Percentiles rank a stretch among this genome's conserved stretches.
phyloP scores from a whole-genome alignment of 2,113 vertebrate species.

The Phoxinus phoxinus region DNA sequence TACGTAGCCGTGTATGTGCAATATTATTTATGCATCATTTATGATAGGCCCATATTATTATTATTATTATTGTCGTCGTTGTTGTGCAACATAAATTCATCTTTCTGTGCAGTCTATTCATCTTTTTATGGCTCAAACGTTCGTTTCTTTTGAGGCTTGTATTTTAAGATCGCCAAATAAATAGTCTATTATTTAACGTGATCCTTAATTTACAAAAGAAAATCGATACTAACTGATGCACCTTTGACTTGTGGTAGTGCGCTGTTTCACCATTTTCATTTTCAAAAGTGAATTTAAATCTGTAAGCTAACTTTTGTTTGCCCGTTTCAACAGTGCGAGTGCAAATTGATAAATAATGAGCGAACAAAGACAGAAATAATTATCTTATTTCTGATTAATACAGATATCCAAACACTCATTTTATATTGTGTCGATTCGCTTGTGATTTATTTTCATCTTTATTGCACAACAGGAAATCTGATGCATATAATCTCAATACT shows the following conservation, averaged over 20 bases:
- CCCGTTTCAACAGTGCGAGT: neutral
- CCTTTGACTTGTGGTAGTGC: neutral
- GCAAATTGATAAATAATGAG: neutral
- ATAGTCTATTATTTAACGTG: no score
- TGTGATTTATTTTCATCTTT: no score
- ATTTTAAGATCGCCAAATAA: neutral
- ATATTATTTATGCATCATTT: neutral
- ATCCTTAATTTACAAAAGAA: neutral
- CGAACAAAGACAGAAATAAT: neutral
- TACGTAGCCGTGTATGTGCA: slow-evolving; percentile 35
- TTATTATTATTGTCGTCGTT: slow-evolving; percentile 31
- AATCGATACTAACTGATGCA: neutral
- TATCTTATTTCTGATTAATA: neutral
- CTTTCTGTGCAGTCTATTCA: neutral
- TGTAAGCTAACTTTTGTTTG: neutral
- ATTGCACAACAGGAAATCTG: neutral
- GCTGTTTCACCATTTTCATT: neutral
- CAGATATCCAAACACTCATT: neutral
- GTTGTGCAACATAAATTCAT: neutral
- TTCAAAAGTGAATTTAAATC: neutral
- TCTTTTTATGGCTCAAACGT: neutral
- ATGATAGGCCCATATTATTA: neutral
- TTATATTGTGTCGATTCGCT: neutral
- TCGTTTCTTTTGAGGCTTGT: neutral
- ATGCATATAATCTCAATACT: neutral